Evolutionary conservation across 2,797 vertebrate species (phyloP), one percentile per base, ranked within the genome.

Genomic region (Ataeniobius toweri): DNA sequence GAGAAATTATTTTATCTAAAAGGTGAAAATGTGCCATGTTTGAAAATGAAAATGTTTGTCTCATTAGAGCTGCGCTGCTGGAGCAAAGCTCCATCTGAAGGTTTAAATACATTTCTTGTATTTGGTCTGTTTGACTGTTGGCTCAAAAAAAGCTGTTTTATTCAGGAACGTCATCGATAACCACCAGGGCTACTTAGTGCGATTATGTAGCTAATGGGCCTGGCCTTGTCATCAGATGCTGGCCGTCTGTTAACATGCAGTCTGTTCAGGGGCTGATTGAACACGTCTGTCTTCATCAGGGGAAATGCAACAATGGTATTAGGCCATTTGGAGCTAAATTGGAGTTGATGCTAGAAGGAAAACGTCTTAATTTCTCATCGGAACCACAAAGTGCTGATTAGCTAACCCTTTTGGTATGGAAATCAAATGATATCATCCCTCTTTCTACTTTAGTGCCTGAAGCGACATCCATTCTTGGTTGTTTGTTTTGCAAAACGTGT

Each of bases 151-250:
- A 77, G 83, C 83, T 83, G 36, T 89, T 81, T 79, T 81, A 61
- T 85, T 89, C 50, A 73, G 75, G 72, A 80, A 56, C 51, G 39
- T 89, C 87, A 89, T 90, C 84, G 56, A 91, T 87, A 90, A 86
- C 87, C 81, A 41, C 80, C 80, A 74, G 88, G 86, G 89, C 85
- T 79, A 70, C 86, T 87, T 53, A 78, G 83, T 85, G 88, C 91
- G 87, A 93, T 92, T 91, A 94, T 88, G 85, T 81, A 86, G 91
- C 89, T 95, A 94, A 93, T 94, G 90, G 92, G 86, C 85, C 84
- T 65, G 91, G 85, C 81, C 89, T 91, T 88, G 91, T 94, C 89
- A 88, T 93, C 93, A 91, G 89, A 93, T 89, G 91, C 89, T 83
- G 80, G 78, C 91, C 76, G 84, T 90, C 90, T 93, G 90, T 94